phyloP scores from a whole-genome alignment of 1,140 invertebrate genomes.

The Pseudomyrmex dendroicus region DNA sequence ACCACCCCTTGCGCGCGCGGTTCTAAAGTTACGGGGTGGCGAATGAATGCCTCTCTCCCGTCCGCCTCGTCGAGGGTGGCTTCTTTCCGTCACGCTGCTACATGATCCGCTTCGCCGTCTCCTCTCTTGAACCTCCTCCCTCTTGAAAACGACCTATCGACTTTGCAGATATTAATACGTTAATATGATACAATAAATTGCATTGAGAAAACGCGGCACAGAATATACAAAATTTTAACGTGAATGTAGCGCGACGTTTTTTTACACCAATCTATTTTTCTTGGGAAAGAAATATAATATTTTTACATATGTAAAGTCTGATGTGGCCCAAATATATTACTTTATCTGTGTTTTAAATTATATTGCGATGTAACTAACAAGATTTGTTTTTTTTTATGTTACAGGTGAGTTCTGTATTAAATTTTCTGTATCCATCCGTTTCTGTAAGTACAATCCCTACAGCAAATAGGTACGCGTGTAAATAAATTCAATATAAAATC shows the following conservation, averaged over 20 bases:
- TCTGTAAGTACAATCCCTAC: not conserved
- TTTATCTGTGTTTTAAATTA: not conserved
- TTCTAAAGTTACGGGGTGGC: conserved; percentile 68
- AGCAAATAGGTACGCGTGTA: not conserved
- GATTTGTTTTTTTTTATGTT: conserved; percentile 24
- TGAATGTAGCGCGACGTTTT: not conserved
- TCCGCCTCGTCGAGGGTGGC: conserved; percentile 44
- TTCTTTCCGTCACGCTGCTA: conserved; percentile 38
- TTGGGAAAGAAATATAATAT: not conserved
- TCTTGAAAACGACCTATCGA: conserved; percentile 65
- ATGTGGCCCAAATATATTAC: not conserved
- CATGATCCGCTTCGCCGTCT: conserved; percentile 58
- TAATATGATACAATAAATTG: conserved; percentile 5
- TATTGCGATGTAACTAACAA: not conserved
- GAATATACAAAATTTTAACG: too few relatives aligned
- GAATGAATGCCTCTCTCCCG: conserved; percentile 37
- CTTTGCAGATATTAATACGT: conserved; percentile 53
- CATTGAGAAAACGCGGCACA: not conserved
- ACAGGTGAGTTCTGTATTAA: conserved; percentile 19
- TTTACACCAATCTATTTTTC: not conserved
- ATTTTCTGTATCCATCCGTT: not conserved
- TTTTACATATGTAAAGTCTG: not conserved
- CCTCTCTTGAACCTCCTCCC: conserved; percentile 46
- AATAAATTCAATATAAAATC: not conserved
- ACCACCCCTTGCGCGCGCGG: conserved; percentile 27